Percentiles rank a stretch among this genome's conserved stretches.
Evolutionary conservation across 2,113 vertebrate species (phyloP).

Genomic region (Sceloporus undulatus): DNA sequence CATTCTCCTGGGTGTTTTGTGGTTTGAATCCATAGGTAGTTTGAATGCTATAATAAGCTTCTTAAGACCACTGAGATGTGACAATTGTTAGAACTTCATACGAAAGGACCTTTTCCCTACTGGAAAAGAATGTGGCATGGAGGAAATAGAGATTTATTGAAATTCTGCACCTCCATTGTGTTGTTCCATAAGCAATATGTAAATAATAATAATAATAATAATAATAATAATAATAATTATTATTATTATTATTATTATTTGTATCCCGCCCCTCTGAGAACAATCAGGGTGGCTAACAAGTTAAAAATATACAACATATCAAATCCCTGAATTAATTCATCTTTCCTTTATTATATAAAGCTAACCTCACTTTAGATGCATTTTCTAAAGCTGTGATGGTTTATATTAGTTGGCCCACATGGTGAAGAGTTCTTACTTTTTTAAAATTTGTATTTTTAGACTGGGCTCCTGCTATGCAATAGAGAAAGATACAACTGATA

Average conservation of each 20-base stretch:
- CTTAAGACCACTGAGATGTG: background rate
- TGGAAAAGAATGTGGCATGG: background rate
- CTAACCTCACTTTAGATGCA: too few relatives aligned
- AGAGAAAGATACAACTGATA: too few relatives aligned
- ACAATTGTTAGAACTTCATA: conserved; percentile 1
- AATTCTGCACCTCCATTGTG: background rate
- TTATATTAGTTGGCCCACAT: too few relatives aligned
- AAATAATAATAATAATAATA: background rate
- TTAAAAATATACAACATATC: too few relatives aligned
- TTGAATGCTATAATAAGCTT: rapidly evolving
- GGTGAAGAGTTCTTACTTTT: too few relatives aligned
- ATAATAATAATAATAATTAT: too few relatives aligned
- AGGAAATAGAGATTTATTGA: background rate
- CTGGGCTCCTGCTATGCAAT: too few relatives aligned
- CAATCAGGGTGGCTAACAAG: too few relatives aligned
- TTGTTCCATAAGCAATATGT: background rate
- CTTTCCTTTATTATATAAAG: background rate
- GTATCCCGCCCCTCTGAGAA: too few relatives aligned
- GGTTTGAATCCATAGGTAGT: background rate
- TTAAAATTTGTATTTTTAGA: too few relatives aligned
- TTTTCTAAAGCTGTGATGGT: too few relatives aligned
- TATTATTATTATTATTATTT: too few relatives aligned
- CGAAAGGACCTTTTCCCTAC: background rate
- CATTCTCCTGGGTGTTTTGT: background rate
- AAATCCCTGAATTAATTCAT: background rate